phyloP scores from a whole-genome alignment of 2,888 invertebrate genomes.

The Drosophila parthenogenetica region DNA sequence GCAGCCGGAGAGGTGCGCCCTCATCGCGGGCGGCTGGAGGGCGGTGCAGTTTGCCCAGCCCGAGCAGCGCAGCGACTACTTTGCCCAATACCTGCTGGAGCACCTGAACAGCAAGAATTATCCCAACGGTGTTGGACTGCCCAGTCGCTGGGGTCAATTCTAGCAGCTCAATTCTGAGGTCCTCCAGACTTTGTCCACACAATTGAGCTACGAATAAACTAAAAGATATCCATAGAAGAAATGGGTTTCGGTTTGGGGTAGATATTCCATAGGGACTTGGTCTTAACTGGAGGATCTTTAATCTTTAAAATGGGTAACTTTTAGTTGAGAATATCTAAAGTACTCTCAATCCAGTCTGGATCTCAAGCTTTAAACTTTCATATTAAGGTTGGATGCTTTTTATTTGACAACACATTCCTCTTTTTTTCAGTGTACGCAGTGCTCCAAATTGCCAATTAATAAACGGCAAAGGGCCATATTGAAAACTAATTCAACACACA shows the following conservation, averaged over 20 bases:
- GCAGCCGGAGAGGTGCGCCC: constrained; percentile 51
- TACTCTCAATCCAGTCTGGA: too few relatives aligned
- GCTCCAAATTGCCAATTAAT: constrained; percentile 76
- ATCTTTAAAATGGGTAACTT: too few relatives aligned
- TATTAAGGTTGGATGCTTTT: too few relatives aligned
- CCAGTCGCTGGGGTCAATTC: constrained; percentile 64
- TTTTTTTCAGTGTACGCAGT: constrained; percentile 11
- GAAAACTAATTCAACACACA: constrained; percentile 44
- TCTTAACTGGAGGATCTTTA: too few relatives aligned
- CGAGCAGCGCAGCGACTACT: constrained; percentile 58
- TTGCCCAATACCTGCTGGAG: constrained; percentile 66
- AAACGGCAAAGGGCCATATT: constrained; percentile 67
- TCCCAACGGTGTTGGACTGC: constrained; percentile 68
- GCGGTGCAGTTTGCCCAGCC: constrained; percentile 46
- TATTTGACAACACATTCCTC: too few relatives aligned
- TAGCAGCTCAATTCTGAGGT: constrained; percentile 33
- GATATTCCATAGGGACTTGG: background rate
- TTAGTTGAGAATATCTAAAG: too few relatives aligned
- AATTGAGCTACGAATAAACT: constrained; percentile 15
- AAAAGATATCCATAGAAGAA: background rate
- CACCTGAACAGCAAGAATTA: constrained; percentile 69
- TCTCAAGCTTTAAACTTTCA: too few relatives aligned
- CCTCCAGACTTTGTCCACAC: constrained; percentile 5
- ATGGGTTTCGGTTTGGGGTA: background rate
- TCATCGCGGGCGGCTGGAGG: constrained; percentile 50